Conservation (phyloP, 2,113 vertebrate genomes). For the Telmatochromis sp. region DNA sequence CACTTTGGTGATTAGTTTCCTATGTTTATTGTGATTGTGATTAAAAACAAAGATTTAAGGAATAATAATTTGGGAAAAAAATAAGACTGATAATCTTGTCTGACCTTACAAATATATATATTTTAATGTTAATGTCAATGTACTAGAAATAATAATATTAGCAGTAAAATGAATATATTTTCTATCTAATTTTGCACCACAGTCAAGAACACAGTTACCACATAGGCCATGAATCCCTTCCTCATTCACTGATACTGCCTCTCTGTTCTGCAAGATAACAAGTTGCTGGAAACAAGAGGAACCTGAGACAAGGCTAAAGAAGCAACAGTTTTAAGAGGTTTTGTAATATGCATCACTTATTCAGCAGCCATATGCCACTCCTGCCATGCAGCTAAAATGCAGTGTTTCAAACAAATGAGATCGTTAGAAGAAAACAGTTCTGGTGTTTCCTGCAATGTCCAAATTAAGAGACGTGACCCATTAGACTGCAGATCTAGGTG, state of each 20-base stretch:
- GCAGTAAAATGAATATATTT: neutral
- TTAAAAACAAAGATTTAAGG: neutral
- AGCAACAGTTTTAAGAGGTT: neutral
- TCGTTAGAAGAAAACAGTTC: neutral
- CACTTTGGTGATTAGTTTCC: neutral
- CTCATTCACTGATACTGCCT: neutral
- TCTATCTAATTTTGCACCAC: neutral
- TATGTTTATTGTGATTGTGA: neutral
- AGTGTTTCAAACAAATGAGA: neutral
- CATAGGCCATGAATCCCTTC: neutral
- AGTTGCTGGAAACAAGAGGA: neutral
- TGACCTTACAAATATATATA: neutral
- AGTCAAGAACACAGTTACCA: neutral
- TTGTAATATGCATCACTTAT: neutral
- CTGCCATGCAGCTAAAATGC: neutral
- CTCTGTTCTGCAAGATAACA: neutral
- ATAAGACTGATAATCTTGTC: neutral
- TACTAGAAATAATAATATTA: neutral
- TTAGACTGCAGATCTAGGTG: neutral
- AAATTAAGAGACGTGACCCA: neutral
- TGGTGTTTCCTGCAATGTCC: neutral
- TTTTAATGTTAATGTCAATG: neutral
- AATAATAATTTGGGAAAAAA: neutral
- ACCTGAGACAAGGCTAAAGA: conserved; percentile 5
- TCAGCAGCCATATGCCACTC: neutral